Evolutionary conservation across 2,113 vertebrate species (phyloP).

Genomic region (Mastomys natalensis): DNA sequence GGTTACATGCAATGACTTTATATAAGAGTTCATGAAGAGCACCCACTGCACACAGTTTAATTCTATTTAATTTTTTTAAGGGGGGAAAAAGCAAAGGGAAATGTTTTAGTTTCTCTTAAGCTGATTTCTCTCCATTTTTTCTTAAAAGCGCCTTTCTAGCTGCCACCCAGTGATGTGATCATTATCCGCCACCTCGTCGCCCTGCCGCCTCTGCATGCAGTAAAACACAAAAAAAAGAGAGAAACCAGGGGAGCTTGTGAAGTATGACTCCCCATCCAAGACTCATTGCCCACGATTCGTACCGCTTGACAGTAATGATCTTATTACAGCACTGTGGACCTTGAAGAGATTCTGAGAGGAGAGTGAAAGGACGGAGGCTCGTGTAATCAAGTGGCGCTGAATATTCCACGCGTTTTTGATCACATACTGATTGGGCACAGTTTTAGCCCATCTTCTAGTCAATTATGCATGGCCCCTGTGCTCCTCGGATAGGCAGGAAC

Average conservation of each 20-base stretch:
- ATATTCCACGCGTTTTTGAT: constrained; percentile 91
- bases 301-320: constrained; percentile 92
- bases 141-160: constrained; percentile 90
- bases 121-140: constrained; percentile 87
- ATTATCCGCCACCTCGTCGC: constrained; percentile 88
- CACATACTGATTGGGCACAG: constrained; percentile 92
- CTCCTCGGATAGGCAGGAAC: constrained; percentile 85
- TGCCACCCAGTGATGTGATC: constrained; percentile 88
- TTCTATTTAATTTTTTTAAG: constrained; percentile 87
- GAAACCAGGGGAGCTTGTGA: constrained; percentile 88
- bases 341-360: constrained; percentile 92
- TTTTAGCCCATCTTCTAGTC: constrained; percentile 92
- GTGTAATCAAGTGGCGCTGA: constrained; percentile 90
- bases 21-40: constrained; percentile 83
- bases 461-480: constrained; percentile 91
- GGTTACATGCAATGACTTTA: constrained; percentile 85
- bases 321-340: constrained; percentile 92
- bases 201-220: constrained; percentile 86
- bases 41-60: constrained; percentile 83
- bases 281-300: constrained; percentile 90
- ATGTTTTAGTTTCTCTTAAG: constrained; percentile 87
- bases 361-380: constrained; percentile 87
- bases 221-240: constrained; percentile 83
- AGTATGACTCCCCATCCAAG: constrained; percentile 91
- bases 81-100: constrained; percentile 68